Evolutionary conservation across 2,113 vertebrate species (phyloP).

Genomic region (Daubentonia madagascariensis): DNA sequence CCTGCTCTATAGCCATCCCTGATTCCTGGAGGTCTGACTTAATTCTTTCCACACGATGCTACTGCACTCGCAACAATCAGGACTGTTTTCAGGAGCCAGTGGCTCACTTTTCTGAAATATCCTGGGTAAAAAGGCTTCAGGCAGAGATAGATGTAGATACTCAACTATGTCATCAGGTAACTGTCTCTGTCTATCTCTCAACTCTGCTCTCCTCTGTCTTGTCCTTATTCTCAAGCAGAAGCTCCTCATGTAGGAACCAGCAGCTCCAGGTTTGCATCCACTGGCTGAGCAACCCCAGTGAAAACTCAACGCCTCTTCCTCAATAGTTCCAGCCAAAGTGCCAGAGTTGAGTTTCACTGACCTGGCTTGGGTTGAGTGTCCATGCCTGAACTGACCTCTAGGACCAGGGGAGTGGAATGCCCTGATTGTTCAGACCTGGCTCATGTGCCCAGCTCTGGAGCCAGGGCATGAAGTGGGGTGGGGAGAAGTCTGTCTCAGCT

Average conservation of each 20-base stretch:
- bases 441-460: accelerated
- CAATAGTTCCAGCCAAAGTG: neutral
- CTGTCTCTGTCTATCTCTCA: neutral
- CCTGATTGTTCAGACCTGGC: neutral
- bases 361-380: neutral
- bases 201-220: neutral
- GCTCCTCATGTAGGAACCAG: neutral
- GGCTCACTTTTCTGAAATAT: neutral
- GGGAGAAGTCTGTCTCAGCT: neutral
- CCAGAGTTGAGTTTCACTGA: neutral
- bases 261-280: no score
- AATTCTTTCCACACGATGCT: neutral
- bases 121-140: neutral
- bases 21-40: neutral
- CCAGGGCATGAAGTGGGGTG: neutral
- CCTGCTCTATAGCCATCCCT: neutral
- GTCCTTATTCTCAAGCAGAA: neutral
- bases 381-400: neutral
- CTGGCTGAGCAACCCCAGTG: neutral
- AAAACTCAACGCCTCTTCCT: neutral
- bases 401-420: no score
- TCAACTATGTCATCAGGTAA: neutral
- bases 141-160: neutral
- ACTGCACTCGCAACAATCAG: neutral
- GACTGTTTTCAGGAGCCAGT: neutral